These are phyloP conservation scores for Chamaetylas fuelleborni DNA, from an alignment of 2,113 vertebrate species.

Conservation along the genomic window DNA sequence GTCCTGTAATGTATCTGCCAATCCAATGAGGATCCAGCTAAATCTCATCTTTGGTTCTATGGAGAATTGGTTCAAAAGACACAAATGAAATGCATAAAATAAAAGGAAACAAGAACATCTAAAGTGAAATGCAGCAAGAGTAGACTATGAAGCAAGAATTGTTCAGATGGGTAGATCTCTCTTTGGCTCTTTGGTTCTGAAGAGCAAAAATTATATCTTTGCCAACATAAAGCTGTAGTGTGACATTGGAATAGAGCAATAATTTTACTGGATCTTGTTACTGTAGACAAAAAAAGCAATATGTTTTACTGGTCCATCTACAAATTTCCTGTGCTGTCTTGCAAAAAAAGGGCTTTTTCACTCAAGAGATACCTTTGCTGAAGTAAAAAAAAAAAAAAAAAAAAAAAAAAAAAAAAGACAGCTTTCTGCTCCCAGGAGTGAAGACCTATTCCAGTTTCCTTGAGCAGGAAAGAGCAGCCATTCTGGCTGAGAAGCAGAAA, in stretches of 20 bases:
- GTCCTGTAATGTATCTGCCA: not conserved
- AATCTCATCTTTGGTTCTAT: not conserved
- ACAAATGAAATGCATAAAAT: not conserved
- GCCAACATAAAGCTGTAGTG: not conserved
- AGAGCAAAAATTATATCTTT: not conserved
- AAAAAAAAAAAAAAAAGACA: not conserved
- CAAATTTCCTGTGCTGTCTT: not conserved
- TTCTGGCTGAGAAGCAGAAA: not conserved
- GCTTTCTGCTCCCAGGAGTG: not conserved
- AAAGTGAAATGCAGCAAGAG: not conserved
- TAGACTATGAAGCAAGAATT: not conserved
- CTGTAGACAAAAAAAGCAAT: not conserved
- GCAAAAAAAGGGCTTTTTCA: not conserved
- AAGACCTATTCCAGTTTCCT: not conserved
- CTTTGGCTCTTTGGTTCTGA: not conserved
- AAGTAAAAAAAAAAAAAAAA: not conserved
- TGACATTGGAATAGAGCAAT: not conserved
- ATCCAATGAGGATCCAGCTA: not conserved
- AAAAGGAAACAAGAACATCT: not conserved
- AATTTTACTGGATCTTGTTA: not conserved
- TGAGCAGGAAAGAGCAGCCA: not conserved
- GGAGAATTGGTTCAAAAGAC: slow-evolving; percentile 6
- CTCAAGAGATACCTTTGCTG: not conserved
- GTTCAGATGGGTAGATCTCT: not conserved
- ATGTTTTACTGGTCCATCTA: not conserved